Base-by-base conservation (phyloP, 2,888 invertebrate genomes). In the Pseudeuparius sepicola region DNA sequence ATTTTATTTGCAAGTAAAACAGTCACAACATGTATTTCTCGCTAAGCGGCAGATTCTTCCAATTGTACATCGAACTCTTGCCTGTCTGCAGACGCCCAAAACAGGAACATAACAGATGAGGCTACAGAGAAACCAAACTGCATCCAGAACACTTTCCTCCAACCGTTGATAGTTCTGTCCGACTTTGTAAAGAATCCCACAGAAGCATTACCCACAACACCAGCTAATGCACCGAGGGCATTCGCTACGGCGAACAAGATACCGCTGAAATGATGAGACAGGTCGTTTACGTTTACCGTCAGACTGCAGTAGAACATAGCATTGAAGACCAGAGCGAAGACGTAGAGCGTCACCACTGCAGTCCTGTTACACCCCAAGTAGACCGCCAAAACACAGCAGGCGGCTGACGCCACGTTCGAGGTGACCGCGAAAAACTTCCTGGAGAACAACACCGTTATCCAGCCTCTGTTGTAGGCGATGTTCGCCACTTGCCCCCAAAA, bases 221-320 rank as follows among this genome's bases (percentile, higher is more conserved):
- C 41, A 7, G 41, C 39, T 1, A 17, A 23, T 1, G 41, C 33
- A 12, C 39, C 41, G 1, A 41, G 1, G 2, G 36, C 41, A 20
- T 41, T 41, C 4, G 36, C 39, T 2, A 41, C 24, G 4, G 39
- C 41, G 38, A 41, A 4, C 5, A 3, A 9, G 11, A 24, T 24
- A 24, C 28, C 34, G 5, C 30, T 26, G 14, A 34, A 41, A 20
- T 39, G 36, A 9, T 14, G 23, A 2, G 41, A 39, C 11, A 41
- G n/a, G 26, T 41, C 41, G 17, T 41, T 41, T 5, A 39, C 39
- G 10, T 41, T 41, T 3, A 41, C 29, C 28, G 39, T 43, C 36
- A 41, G 41, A 1, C 43, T 41, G 4, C 37, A 34, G 16, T 37
- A 43, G 9, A 40, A 41, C 4, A 40, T 38, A 5, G 15, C 38